Conservation (phyloP, 2,113 vertebrate species). For the Mirza zaza region DNA sequence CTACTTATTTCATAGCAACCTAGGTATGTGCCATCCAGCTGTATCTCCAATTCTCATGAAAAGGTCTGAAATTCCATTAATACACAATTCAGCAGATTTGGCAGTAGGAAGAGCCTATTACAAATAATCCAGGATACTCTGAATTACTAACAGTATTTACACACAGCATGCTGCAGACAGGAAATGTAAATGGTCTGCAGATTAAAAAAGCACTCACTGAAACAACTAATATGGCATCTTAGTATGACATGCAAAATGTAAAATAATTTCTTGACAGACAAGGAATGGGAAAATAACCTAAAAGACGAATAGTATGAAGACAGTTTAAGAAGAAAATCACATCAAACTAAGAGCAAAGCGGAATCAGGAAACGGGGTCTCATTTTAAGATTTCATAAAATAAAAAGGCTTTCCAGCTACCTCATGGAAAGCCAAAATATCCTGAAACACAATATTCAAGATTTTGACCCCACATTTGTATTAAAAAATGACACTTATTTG, state of each 20-base stretch:
- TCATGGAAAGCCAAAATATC: constrained; percentile 1
- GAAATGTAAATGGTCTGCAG: constrained; percentile 15
- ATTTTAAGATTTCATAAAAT: constrained; percentile 39
- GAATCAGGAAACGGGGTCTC: constrained; percentile 32
- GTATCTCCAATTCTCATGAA: not conserved
- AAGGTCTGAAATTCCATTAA: constrained; percentile 22
- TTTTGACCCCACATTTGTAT: constrained; percentile 69
- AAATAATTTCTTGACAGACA: constrained; percentile 48
- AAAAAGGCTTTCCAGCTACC: constrained; percentile 17
- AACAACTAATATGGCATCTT: constrained; percentile 45
- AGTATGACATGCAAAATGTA: constrained; percentile 46
- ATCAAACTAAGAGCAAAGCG: constrained; percentile 29
- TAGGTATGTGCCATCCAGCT: not conserved
- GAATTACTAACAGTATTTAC: constrained; percentile 31
- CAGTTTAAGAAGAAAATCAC: constrained; percentile 33
- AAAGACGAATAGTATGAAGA: constrained; percentile 25
- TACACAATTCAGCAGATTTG: not conserved
- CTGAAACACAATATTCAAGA: constrained; percentile 56
- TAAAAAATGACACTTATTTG: constrained; percentile 70
- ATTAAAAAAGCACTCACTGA: constrained; percentile 42
- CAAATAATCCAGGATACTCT: constrained; percentile 17
- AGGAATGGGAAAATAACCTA: constrained; percentile 32
- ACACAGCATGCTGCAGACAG: not conserved
- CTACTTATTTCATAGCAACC: not conserved
- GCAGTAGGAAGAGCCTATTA: constrained; percentile 13